Evolutionary conservation across 2,113 vertebrate genomes (phyloP), one percentile per base, ranked within the genome.

Genomic region (Calidris pygmaea): DNA sequence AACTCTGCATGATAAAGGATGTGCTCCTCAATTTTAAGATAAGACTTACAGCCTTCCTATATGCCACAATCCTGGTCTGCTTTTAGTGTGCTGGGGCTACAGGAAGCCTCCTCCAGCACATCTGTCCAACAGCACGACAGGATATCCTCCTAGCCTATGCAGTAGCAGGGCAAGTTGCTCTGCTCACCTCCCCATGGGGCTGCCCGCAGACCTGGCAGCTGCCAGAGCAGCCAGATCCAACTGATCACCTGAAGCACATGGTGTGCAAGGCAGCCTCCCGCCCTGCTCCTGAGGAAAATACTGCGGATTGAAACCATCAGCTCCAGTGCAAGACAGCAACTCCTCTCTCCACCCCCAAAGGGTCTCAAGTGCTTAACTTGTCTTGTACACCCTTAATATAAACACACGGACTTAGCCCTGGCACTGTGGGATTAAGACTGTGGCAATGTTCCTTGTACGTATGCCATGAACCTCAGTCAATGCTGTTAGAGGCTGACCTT

Each of bases 91-190:
- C 58, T 68, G 52, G 14, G 39, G 21, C 32, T 79, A 58, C 32
- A 59, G 83, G 70, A 80, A 96, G 60, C 39, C n/a, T 77, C 71
- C 62, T 56, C 16, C 60, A 86, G 72, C 68, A 90, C 88, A 75
- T 65, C 47, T 93, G 82, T 68, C 88, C 6, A 12, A 32, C 88
- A 96, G 75, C 63, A 96, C 83, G 89, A 62, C 70, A 91, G 45
- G 89, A 89, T 65, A 74, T 48, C 35, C 52, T 78, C 65, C 47
- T 7, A 11, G 47, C 29, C 47, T 86, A 24, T 37, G 35, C 84
- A 87, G 60, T 3, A 76, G 53, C 48, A 66, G 18, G 77, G 70
- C 30, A 50, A 50, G 27, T 2, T 34, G 10, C 63, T 47, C 58
- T 56, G 19, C 45, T 43, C 9, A 41, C 43, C 39, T 91, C 5